Conservation (phyloP, 2,888 invertebrate species). For the Acleris emargana region DNA sequence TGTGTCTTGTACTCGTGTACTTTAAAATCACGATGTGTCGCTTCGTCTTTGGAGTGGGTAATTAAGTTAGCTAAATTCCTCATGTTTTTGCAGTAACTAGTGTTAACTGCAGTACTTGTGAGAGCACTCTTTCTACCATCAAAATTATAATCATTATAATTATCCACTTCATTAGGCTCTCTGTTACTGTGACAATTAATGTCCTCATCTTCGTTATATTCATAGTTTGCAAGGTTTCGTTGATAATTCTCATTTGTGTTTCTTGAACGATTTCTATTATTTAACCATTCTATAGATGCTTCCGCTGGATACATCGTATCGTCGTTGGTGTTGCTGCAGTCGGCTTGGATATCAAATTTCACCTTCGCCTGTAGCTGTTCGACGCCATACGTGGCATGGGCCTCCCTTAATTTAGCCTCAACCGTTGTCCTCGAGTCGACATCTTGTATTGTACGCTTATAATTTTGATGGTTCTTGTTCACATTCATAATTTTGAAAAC, state of each 20-base stretch:
- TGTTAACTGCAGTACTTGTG: neutral
- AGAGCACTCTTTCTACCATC: too few relatives aligned
- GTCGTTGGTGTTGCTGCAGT: too few relatives aligned
- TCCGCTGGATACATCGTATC: neutral
- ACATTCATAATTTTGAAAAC: conserved; percentile 14
- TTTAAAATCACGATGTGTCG: conserved; percentile 2
- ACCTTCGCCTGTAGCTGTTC: neutral
- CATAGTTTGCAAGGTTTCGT: too few relatives aligned
- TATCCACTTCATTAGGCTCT: neutral
- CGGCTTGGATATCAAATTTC: neutral
- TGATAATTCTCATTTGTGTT: neutral
- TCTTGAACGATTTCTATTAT: neutral
- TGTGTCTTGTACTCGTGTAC: neutral
- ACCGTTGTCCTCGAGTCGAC: neutral
- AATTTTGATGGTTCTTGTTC: neutral
- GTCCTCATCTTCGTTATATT: too few relatives aligned
- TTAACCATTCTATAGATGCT: too few relatives aligned
- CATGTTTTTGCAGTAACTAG: neutral
- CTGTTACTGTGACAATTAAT: neutral
- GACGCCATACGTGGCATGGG: neutral
- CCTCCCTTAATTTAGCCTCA: neutral
- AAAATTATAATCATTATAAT: neutral
- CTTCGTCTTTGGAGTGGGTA: neutral
- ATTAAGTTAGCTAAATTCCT: neutral
- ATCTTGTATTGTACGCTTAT: neutral